Evolutionary conservation across 1,140 invertebrate genomes (phyloP).

Genomic region (Anagrus nilaparvatae): DNA sequence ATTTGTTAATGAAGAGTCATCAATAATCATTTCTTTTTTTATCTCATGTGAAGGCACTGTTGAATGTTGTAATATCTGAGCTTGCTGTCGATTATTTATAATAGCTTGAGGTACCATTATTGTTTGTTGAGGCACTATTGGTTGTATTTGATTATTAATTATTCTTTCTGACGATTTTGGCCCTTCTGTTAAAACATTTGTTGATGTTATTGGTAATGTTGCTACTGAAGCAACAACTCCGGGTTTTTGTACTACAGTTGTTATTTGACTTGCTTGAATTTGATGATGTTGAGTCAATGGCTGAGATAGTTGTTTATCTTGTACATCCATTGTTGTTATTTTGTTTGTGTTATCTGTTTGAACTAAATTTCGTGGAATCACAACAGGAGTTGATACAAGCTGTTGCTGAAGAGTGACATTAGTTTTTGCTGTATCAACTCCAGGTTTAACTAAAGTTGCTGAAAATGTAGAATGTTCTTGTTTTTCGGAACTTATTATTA

Average conservation of each 20-base stretch:
- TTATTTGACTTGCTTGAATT: not conserved
- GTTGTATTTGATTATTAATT: constrained; percentile 22
- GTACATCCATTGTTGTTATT: constrained; percentile 10
- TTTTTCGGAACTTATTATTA: constrained; percentile 6
- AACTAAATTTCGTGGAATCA: constrained; percentile 15
- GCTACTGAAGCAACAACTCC: not conserved
- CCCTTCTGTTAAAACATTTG: too few species aligned
- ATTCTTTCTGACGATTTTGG: too few species aligned
- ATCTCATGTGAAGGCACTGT: constrained; percentile 42
- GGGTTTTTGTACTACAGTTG: not conserved
- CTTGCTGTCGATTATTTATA: too few species aligned
- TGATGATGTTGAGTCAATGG: constrained; percentile 9
- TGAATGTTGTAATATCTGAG: constrained; percentile 30
- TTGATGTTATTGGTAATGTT: constrained; percentile 9
- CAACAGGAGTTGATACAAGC: constrained; percentile 23
- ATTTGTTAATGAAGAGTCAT: constrained; percentile 35
- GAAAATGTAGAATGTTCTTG: not conserved
- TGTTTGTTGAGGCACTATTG: constrained; percentile 25
- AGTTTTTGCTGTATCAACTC: constrained; percentile 4
- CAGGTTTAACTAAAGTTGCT: constrained; percentile 3
- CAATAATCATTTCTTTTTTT: constrained; percentile 40
- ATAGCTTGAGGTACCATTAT: constrained; percentile 27
- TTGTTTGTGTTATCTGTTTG: constrained; percentile 6
- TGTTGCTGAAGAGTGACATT: constrained; percentile 10
- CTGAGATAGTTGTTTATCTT: constrained; percentile 13